These are phyloP conservation scores for Chloebia gouldiae DNA, from an alignment of 2,113 vertebrate genomes.

Conservation along the genomic window DNA sequence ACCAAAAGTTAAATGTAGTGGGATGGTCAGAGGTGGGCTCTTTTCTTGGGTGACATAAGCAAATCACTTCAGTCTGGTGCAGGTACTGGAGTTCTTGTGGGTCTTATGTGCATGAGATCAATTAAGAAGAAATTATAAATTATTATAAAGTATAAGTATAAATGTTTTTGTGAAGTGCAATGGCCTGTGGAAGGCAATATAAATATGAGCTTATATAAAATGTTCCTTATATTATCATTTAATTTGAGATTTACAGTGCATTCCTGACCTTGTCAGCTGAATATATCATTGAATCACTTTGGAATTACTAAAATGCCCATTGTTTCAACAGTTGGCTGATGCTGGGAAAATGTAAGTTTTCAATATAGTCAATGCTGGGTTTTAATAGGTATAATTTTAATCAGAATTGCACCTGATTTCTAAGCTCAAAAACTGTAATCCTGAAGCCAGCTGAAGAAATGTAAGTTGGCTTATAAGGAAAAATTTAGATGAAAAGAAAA, in stretches of 20 bases:
- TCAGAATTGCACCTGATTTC: not conserved
- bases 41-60: not conserved
- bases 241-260: not conserved
- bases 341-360: not conserved
- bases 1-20: not conserved
- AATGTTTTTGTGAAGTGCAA: not conserved
- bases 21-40: not conserved
- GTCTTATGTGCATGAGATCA: not conserved
- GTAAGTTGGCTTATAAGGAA: not conserved
- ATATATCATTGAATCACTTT: not conserved
- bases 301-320: not conserved
- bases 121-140: not conserved
- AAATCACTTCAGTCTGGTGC: not conserved
- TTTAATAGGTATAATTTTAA: not conserved
- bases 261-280: not conserved
- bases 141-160: not conserved
- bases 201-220: not conserved
- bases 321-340: not conserved
- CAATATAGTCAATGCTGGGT: not conserved
- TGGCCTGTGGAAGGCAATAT: not conserved
- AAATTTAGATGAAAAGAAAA: not conserved
- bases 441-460: not conserved
- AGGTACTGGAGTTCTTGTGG: not conserved
- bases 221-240: not conserved
- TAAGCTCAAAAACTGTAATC: not conserved